Conservation (phyloP, 2,797 vertebrate species). For the Harpagifer antarcticus region DNA sequence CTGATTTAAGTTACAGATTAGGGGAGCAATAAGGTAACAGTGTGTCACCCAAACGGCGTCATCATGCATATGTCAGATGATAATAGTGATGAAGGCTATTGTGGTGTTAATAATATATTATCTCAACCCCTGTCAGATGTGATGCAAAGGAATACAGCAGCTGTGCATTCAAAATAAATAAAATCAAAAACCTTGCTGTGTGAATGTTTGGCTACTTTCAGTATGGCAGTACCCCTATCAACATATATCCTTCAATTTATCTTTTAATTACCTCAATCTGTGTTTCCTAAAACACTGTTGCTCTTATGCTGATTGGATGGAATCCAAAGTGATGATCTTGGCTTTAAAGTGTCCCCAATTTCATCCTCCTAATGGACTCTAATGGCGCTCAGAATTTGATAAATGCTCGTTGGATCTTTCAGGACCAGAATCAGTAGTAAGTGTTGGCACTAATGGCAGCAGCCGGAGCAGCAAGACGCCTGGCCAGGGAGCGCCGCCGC, state of each 20-base stretch:
- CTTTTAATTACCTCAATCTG: constrained; percentile 17
- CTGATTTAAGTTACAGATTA: background rate
- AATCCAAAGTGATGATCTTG: constrained; percentile 50
- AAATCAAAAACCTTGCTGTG: background rate
- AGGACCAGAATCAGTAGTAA: constrained; percentile 50
- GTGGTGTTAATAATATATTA: background rate
- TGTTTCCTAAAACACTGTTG: constrained; percentile 8
- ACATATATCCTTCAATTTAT: constrained; percentile 4
- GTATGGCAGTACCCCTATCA: background rate
- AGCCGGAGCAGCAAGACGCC: constrained; percentile 18
- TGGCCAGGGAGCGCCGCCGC: constrained; percentile 35
- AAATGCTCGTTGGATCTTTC: constrained; percentile 47
- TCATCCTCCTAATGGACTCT: constrained; percentile 67
- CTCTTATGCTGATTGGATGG: constrained; percentile 27
- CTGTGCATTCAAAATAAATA: background rate
- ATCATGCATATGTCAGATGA: background rate
- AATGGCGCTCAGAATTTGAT: constrained; percentile 59
- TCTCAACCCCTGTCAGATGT: background rate
- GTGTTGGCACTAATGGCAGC: constrained; percentile 52
- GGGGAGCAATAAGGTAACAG: background rate
- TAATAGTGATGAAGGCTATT: too few species aligned
- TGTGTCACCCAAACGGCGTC: background rate
- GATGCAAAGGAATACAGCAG: background rate
- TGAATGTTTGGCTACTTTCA: background rate
- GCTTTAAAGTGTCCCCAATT: constrained; percentile 37